A percentile compares a stretch with the other conserved stretches of the same genome.
phyloP scores from a whole-genome alignment of 1,140 invertebrate genomes.

The Aplysia californica region DNA sequence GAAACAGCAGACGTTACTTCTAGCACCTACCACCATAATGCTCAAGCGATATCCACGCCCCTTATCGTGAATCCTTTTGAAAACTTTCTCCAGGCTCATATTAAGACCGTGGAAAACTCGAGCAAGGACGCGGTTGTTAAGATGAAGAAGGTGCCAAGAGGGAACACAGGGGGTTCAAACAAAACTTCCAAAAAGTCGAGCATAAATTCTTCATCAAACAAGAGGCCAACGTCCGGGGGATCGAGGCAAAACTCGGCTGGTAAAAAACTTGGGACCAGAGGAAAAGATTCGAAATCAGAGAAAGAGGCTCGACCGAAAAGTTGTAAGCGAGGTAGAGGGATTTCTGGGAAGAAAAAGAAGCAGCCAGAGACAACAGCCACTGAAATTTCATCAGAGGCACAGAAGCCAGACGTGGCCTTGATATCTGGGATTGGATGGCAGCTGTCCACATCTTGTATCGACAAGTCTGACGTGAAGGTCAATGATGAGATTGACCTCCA shows the following conservation, averaged over 20 bases:
- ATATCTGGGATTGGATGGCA: constrained; percentile 64
- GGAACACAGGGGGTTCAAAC: constrained; percentile 34
- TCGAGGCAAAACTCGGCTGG: constrained; percentile 37
- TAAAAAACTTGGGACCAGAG: constrained; percentile 39
- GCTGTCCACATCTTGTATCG: constrained; percentile 52
- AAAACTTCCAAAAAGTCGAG: constrained; percentile 43
- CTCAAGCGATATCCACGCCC: constrained; percentile 45
- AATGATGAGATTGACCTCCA: constrained; percentile 33
- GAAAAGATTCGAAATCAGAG: constrained; percentile 43
- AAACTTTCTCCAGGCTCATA: constrained; percentile 30
- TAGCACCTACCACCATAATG: background rate
- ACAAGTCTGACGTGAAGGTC: constrained; percentile 51
- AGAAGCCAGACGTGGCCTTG: constrained; percentile 50
- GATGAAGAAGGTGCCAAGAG: constrained; percentile 32
- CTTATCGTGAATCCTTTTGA: constrained; percentile 61
- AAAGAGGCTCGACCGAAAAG: constrained; percentile 46
- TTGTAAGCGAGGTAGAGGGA: constrained; percentile 35
- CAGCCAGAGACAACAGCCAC: constrained; percentile 29
- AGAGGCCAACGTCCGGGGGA: constrained; percentile 40
- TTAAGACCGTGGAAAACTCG: background rate
- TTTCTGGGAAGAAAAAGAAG: too few species aligned
- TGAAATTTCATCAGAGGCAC: constrained; percentile 28
- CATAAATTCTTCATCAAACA: constrained; percentile 7
- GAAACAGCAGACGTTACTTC: background rate
- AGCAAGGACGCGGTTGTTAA: constrained; percentile 33